These are phyloP conservation scores for Sebastes steindachneri DNA, from an alignment of 2,797 vertebrate genomes.

Conservation along the genomic window DNA sequence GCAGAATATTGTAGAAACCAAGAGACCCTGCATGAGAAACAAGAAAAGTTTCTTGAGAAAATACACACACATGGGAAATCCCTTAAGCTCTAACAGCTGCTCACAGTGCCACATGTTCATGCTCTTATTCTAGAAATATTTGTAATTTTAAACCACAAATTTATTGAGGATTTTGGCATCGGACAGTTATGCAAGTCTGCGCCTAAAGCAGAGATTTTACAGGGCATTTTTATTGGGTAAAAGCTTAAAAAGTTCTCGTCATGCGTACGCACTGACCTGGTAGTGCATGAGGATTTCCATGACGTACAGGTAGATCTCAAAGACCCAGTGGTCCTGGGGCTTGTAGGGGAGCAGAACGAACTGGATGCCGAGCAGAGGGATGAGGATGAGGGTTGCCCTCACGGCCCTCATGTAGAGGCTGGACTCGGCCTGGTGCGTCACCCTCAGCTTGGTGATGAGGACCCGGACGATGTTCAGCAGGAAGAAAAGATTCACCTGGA, in stretches of 20 bases:
- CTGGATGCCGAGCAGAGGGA: constrained; percentile 95
- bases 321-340: constrained; percentile 84
- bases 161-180: neutral
- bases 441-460: constrained; percentile 96
- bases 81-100: constrained; percentile 19
- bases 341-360: constrained; percentile 92
- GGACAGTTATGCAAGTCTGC: neutral
- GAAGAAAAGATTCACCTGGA: constrained; percentile 96
- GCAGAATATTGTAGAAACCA: constrained; percentile 97
- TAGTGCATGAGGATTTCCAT: constrained; percentile 95
- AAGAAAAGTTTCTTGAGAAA: constrained; percentile 11
- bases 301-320: constrained; percentile 91
- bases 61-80: constrained; percentile 4
- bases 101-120: neutral
- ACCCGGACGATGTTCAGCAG: constrained; percentile 96
- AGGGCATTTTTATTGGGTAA: neutral
- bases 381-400: constrained; percentile 94
- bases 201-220: neutral
- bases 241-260: neutral
- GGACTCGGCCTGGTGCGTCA: constrained; percentile 96
- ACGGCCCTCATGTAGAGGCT: constrained; percentile 98
- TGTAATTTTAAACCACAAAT: neutral
- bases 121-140: neutral
- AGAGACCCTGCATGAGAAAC: constrained; percentile 85
- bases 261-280: constrained; percentile 83